These are phyloP conservation scores for Bombus impatiens DNA, from an alignment of 1,140 invertebrate genomes.

Conservation along the genomic window DNA sequence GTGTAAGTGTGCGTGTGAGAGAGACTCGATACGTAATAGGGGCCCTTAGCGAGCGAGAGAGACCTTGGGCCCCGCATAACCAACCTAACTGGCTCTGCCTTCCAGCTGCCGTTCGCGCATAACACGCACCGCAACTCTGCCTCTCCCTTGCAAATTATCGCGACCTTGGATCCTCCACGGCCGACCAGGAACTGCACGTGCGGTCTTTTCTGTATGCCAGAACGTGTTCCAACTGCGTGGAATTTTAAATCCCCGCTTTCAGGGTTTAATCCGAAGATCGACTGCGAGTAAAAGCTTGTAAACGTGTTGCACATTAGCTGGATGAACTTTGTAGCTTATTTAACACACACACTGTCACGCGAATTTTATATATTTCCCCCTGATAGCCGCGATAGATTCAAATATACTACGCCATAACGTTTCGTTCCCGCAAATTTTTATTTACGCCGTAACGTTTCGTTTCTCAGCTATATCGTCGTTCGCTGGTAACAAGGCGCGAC, in stretches of 20 bases:
- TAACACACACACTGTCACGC: too few relatives aligned
- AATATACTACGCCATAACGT: too few relatives aligned
- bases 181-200: conserved; percentile 53
- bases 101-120: conserved; percentile 60
- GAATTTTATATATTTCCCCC: too few relatives aligned
- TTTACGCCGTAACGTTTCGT: too few relatives aligned
- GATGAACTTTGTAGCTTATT: too few relatives aligned
- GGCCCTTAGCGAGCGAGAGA: conserved; percentile 47
- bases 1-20: conserved; percentile 23
- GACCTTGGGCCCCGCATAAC: conserved; percentile 65
- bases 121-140: conserved; percentile 45
- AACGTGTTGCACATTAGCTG: too few relatives aligned
- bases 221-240: background rate
- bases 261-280: too few relatives aligned
- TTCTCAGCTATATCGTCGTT: too few relatives aligned
- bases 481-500: too few relatives aligned
- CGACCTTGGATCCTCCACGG: conserved; percentile 64
- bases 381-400: too few relatives aligned
- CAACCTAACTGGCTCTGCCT: conserved; percentile 52
- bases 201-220: conserved; percentile 18
- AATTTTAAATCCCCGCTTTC: conserved; percentile 2
- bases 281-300: too few relatives aligned
- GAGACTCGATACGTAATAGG: conserved; percentile 56
- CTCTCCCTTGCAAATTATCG: conserved; percentile 71
- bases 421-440: too few relatives aligned